Conservation (phyloP, 2,888 invertebrate species). For the Anodontia alba region DNA sequence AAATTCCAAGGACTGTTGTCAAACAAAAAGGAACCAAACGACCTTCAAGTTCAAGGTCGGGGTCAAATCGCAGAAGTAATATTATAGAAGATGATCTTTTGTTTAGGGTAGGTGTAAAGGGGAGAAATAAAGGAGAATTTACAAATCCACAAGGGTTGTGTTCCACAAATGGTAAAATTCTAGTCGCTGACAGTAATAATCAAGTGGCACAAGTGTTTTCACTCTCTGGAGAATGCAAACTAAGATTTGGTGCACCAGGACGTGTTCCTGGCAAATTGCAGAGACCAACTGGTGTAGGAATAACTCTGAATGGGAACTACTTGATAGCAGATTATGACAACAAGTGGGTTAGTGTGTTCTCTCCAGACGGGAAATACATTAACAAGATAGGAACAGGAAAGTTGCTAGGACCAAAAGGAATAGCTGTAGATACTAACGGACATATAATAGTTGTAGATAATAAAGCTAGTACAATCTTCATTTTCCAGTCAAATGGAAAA, state of each 20-base stretch:
- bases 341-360: slow-evolving; percentile 86
- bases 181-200: slow-evolving; percentile 86
- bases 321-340: slow-evolving; percentile 87
- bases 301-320: slow-evolving; percentile 85
- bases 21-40: slow-evolving; percentile 84
- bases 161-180: slow-evolving; percentile 84
- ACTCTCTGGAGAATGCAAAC: slow-evolving; percentile 85
- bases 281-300: slow-evolving; percentile 86
- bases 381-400: slow-evolving; percentile 86
- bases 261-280: slow-evolving; percentile 86
- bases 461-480: slow-evolving; percentile 85
- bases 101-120: slow-evolving; percentile 85
- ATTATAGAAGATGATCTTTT: slow-evolving; percentile 86
- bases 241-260: slow-evolving; percentile 85
- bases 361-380: slow-evolving; percentile 86
- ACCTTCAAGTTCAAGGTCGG: slow-evolving; percentile 84
- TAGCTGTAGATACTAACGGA: slow-evolving; percentile 85
- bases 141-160: slow-evolving; percentile 87
- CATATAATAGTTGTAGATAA: slow-evolving; percentile 87
- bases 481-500: slow-evolving; percentile 86
- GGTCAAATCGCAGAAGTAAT: slow-evolving; percentile 84
- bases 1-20: slow-evolving; percentile 83
- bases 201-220: slow-evolving; percentile 85
- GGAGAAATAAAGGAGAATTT: slow-evolving; percentile 86
- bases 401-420: slow-evolving; percentile 86